phyloP scores from a whole-genome alignment of 2,888 invertebrate genomes.

The Drosophila emarginata region DNA sequence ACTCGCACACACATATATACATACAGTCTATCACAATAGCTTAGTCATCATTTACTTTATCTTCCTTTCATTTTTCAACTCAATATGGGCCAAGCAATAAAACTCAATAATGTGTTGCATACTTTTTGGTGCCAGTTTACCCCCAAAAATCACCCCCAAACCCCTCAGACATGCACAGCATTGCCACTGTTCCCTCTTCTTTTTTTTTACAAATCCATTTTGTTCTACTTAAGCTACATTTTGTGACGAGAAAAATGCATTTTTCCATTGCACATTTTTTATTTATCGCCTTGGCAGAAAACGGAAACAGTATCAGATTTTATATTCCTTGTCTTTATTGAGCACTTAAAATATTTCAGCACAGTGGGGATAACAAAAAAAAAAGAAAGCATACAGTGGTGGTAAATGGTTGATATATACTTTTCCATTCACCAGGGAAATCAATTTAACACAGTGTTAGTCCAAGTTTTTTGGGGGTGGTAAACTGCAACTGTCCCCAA shows the following conservation, averaged over 20 bases:
- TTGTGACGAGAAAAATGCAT: slow-evolving; percentile 63
- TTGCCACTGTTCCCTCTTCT: neutral
- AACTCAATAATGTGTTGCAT: slow-evolving; percentile 72
- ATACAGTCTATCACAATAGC: slow-evolving; percentile 27
- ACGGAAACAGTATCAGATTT: slow-evolving; percentile 3
- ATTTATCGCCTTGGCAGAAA: slow-evolving; percentile 35
- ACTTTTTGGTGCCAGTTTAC: slow-evolving; percentile 49
- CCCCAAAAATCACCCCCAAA: too few relatives aligned
- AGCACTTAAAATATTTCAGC: neutral
- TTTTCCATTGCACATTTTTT: slow-evolving; percentile 25
- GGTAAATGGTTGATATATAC: neutral
- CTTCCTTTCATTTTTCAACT: slow-evolving; percentile 40
- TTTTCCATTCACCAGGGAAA: slow-evolving; percentile 52
- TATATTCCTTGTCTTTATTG: slow-evolving; percentile 4
- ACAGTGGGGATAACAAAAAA: neutral
- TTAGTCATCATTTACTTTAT: slow-evolving; percentile 51
- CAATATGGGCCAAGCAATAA: slow-evolving; percentile 66
- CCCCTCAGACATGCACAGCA: too few relatives aligned
- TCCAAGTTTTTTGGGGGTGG: slow-evolving; percentile 36
- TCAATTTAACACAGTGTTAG: slow-evolving; percentile 56
- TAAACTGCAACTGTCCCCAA: slow-evolving; percentile 53
- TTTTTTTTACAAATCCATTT: slow-evolving; percentile 14
- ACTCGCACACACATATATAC: slow-evolving; percentile 9
- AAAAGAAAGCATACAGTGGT: neutral
- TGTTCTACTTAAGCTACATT: slow-evolving; percentile 20